Evolutionary conservation across 2,888 invertebrate species (phyloP), one percentile per base, ranked within the genome.

Genomic region (Nycteola revayana): DNA sequence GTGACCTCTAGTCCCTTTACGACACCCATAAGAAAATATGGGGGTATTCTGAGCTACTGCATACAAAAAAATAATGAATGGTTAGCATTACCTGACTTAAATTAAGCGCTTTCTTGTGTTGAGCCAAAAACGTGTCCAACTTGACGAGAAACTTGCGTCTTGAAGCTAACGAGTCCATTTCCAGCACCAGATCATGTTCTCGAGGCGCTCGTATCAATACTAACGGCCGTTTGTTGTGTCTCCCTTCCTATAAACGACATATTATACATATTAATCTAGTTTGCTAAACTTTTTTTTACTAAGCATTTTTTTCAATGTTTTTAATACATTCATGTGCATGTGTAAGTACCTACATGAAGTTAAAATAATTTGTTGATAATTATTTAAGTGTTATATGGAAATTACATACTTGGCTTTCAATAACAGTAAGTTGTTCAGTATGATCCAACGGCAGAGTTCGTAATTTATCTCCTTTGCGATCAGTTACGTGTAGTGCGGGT

Each of bases 181-280:
- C 97, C 32, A 98, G 85, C 7, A 98, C 98, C 44, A 98, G 86
- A 83, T 98, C 98, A 65, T 98, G 97, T 79, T 98, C 97, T 26
- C 95, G 92, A 0, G 95, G 94, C 7, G 96, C 94, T 20, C 96
- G 90, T 24, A 96, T 83, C 14, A 98, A 82, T 4, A 97, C 92
- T 69, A 98, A 90, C 0, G 97, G 97, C 32, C 94, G 92, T 71
- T 94, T 94, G 57, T 94, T 94, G 32, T 90, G 90, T 28, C 92
- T 91, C 35, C 90, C 83, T 67, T 93, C 91, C 91, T 91, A 69
- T 42, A 71, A n/a, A n/a, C n/a, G n/a, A n/a, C n/a, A n/a, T n/a
- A n/a, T n/a, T n/a, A n/a, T n/a, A n/a, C n/a, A n/a, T n/a, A n/a
- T n/a, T n/a, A n/a, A n/a, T n/a, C n/a, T n/a, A n/a, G n/a, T n/a